Evolutionary conservation across 2,888 invertebrate species (phyloP), one percentile per base, ranked within the genome.

Genomic region (Leucozona laternaria): DNA sequence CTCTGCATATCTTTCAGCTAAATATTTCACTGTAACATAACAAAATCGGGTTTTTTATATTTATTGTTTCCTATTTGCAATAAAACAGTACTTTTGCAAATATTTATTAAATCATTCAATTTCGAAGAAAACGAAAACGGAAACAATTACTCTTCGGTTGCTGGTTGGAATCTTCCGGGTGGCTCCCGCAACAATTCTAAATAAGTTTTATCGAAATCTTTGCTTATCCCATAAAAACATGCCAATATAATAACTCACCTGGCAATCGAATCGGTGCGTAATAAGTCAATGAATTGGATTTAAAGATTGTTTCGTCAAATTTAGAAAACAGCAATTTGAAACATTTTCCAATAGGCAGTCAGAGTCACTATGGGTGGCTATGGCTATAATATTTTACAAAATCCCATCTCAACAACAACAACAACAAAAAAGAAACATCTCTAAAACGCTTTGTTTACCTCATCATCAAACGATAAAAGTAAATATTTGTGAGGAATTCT

Each of bases 171-270:
- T 66, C 64, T 72, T 57, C 62, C 62, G 43, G 58, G 48, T 73
- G 15, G 15, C 25, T 28, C n/a, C n/a, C 20, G 6, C 22, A 8
- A 28, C 43, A 48, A 34, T 4, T 7, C 5, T 17, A n/a, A 20
- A 43, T 43, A 43, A 25, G 15, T 64, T 45, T 45, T 53, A 55
- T 60, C 43, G 4, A 34, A 75, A 62, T 20, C 31, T 48, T 40
- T 43, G 15, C 37, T 22, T 31, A 15, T 40, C 6, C n/a, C 48
- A 22, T 48, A 37, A 37, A 11, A 43, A 13, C 13, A 48, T 57
- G 4, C 40, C 72, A 70, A 79, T 68, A 62, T 73, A 79, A 73
- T 83, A 83, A 55, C 78, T 75, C 62, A 83, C 83, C 83, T 83
- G 73, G 25, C 40, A 25, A 28, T n/a, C 31, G 22, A 53, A 20